These are phyloP conservation scores for Oedothorax gibbosus DNA, from an alignment of 1,140 invertebrate genomes.

Conservation along the genomic window DNA sequence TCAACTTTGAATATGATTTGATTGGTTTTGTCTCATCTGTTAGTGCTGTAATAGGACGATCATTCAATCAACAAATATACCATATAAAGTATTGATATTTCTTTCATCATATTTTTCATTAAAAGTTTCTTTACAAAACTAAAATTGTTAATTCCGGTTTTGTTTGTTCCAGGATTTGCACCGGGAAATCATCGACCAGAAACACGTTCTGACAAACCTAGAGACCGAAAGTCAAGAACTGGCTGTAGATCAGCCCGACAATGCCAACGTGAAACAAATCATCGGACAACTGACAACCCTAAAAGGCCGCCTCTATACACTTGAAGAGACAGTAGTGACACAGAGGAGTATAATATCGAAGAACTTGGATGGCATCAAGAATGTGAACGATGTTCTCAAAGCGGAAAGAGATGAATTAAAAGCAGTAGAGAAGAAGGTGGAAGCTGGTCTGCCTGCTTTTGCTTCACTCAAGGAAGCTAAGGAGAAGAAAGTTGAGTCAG, in stretches of 20 bases:
- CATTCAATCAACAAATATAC: no score
- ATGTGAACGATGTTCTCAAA: conserved; percentile 78
- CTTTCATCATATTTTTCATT: no score
- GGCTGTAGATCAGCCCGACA: conserved; percentile 68
- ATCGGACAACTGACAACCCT: conserved; percentile 56
- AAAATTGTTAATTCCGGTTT: no score
- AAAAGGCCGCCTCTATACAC: conserved; percentile 72
- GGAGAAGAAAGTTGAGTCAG: conserved; percentile 75
- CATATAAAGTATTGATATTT: no score
- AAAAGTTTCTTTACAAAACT: no score
- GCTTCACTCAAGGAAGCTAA: conserved; percentile 81
- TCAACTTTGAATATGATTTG: no score
- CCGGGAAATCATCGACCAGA: conserved; percentile 52
- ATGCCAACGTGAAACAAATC: conserved; percentile 51
- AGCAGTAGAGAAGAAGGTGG: conserved; percentile 83
- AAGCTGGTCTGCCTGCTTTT: conserved; percentile 75
- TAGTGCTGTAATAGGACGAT: no score
- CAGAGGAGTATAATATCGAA: conserved; percentile 73
- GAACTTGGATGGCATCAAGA: conserved; percentile 68
- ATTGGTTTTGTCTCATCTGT: no score
- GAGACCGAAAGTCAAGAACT: conserved; percentile 82
- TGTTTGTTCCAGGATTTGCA: conserved; percentile 39
- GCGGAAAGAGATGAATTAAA: conserved; percentile 84
- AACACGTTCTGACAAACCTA: conserved; percentile 75
- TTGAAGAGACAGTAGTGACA: conserved; percentile 73